These are phyloP conservation scores for Machimus atricapillus DNA, from an alignment of 2,888 invertebrate genomes.

Conservation along the genomic window DNA sequence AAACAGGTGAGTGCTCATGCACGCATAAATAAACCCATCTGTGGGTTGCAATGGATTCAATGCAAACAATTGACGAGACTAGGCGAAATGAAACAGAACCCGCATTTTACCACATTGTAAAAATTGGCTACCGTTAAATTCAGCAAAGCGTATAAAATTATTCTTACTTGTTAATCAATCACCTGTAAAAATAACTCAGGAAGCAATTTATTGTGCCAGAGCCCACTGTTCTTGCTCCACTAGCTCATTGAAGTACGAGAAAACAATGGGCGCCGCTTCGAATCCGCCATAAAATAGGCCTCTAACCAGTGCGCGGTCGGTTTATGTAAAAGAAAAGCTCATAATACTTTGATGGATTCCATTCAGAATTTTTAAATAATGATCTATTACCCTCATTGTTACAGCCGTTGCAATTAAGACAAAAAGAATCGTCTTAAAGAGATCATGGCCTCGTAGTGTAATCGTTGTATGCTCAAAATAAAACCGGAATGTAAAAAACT, in stretches of 20 bases:
- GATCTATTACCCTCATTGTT: background rate
- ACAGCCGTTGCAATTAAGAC: background rate
- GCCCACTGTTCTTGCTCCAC: conserved; percentile 11
- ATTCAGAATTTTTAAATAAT: background rate
- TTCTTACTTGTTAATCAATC: conserved; percentile 32
- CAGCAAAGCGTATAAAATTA: conserved; percentile 27
- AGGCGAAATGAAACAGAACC: background rate
- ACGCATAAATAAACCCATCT: background rate
- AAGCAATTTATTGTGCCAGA: conserved; percentile 21
- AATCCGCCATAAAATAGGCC: background rate
- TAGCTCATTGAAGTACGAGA: background rate
- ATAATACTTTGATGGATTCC: background rate
- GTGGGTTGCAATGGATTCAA: background rate
- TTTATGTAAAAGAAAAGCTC: background rate
- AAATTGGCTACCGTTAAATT: conserved; percentile 6
- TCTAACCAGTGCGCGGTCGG: background rate
- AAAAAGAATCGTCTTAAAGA: background rate
- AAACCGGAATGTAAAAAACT: background rate
- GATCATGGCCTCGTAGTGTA: background rate
- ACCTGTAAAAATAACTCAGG: conserved; percentile 33
- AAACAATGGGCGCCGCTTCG: background rate
- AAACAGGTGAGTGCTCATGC: background rate
- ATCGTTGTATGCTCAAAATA: background rate
- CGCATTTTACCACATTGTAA: background rate
- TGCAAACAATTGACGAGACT: background rate